Evolutionary conservation across 2,888 invertebrate genomes (phyloP).

Genomic region (Bugula neritina): DNA sequence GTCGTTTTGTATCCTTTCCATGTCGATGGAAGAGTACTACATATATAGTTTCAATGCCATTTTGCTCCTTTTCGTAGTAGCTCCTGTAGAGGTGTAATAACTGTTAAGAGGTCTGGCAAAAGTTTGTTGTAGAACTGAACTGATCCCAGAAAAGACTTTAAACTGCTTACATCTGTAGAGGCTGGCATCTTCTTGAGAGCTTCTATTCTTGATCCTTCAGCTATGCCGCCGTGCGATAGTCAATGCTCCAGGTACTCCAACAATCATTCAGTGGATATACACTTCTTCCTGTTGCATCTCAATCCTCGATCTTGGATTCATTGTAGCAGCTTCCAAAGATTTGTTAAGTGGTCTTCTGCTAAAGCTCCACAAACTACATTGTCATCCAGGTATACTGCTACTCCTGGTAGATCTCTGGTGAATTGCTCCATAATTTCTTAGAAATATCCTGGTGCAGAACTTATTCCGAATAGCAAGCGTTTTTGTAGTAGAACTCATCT

Average conservation of each 20-base stretch:
- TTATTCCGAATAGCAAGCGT: constrained; percentile 34
- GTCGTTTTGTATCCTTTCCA: constrained; percentile 29
- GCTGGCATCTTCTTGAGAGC: constrained; percentile 28
- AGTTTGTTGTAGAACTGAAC: constrained; percentile 30
- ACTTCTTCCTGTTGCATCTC: constrained; percentile 26
- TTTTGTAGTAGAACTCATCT: constrained; percentile 35
- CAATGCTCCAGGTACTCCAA: constrained; percentile 27
- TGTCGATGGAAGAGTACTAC: constrained; percentile 28
- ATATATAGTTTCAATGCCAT: constrained; percentile 27
- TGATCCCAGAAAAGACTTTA: constrained; percentile 29
- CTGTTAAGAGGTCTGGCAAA: constrained; percentile 29
- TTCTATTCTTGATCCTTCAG: neutral
- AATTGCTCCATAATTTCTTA: constrained; percentile 36
- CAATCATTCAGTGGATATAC: constrained; percentile 19
- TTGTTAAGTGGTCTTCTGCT: constrained; percentile 31
- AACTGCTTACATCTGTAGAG: constrained; percentile 26
- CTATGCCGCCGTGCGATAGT: neutral
- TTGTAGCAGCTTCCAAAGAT: constrained; percentile 31
- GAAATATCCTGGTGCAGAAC: constrained; percentile 34
- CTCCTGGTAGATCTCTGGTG: constrained; percentile 33
- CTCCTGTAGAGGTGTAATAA: constrained; percentile 28
- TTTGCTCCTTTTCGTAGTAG: constrained; percentile 27
- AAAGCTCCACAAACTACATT: constrained; percentile 33
- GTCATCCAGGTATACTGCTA: constrained; percentile 34
- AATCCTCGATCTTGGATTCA: constrained; percentile 29